phyloP scores from a whole-genome alignment of 2,888 invertebrate genomes.

The Rhagonycha lutea region DNA sequence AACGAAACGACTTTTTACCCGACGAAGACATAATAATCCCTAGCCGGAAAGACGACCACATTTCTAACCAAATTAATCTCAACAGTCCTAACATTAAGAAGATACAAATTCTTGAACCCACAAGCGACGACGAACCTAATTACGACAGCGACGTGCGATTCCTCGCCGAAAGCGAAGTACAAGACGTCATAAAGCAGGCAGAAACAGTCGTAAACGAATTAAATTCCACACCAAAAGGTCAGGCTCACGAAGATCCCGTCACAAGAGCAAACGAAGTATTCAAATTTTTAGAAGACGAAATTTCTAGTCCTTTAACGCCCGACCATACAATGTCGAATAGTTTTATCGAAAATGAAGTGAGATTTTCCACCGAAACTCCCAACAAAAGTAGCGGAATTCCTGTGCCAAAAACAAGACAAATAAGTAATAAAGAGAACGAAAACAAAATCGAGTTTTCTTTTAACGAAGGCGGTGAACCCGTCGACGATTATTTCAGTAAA shows the following conservation, averaged over 20 bases:
- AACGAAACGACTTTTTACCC: conserved; percentile 54
- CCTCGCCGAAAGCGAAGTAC: conserved; percentile 43
- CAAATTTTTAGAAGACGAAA: conserved; percentile 52
- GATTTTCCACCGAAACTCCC: neutral
- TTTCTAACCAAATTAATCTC: conserved; percentile 48
- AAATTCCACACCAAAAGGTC: conserved; percentile 19
- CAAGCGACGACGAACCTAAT: neutral
- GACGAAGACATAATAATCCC: conserved; percentile 53
- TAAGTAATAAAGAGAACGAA: conserved; percentile 38
- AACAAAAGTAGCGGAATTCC: conserved; percentile 45
- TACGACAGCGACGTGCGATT: conserved; percentile 20
- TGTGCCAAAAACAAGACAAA: conserved; percentile 44
- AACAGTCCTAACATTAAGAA: conserved; percentile 38
- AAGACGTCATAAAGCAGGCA: conserved; percentile 47
- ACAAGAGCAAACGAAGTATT: conserved; percentile 51
- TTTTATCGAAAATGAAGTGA: conserved; percentile 16
- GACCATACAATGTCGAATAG: conserved; percentile 4
- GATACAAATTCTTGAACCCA: conserved; percentile 22
- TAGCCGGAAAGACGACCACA: conserved; percentile 52
- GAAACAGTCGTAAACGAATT: conserved; percentile 50
- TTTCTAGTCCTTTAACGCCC: conserved; percentile 40
- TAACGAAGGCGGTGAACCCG: conserved; percentile 37
- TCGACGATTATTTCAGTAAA: conserved; percentile 50
- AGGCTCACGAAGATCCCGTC: conserved; percentile 46
- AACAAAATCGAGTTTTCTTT: conserved; percentile 41